Conservation (phyloP, 1,140 invertebrate species). For the Dendroctonus ponderosae region DNA sequence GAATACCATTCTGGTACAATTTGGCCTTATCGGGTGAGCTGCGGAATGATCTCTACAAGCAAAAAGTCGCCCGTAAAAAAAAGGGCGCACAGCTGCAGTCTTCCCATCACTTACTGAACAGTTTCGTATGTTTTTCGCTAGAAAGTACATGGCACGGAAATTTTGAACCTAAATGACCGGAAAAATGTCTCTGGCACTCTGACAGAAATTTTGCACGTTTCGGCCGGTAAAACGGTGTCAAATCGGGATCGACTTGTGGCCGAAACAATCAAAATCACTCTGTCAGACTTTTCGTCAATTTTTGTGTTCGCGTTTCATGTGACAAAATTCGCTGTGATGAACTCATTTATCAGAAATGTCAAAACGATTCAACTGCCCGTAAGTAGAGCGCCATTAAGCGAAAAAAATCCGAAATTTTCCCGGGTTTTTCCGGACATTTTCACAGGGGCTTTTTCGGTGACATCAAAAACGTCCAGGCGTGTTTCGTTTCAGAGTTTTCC, state of each 20-base stretch:
- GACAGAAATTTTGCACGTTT: conserved; percentile 14
- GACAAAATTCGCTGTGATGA: conserved; percentile 39
- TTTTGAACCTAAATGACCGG: conserved; percentile 18
- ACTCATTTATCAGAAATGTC: conserved; percentile 36
- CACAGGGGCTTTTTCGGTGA: no score
- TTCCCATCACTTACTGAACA: conserved; percentile 26
- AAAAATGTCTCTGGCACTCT: conserved; percentile 11
- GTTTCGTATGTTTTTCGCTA: conserved; percentile 25
- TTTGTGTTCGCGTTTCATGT: conserved; percentile 33
- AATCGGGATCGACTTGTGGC: conserved; percentile 14
- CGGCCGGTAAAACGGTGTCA: neutral
- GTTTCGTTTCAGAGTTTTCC: no score
- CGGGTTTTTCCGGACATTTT: no score
- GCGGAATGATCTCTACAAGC: conserved; percentile 7
- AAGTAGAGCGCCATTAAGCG: conserved; percentile 16
- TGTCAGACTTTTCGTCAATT: conserved; percentile 36
- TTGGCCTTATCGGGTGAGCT: neutral
- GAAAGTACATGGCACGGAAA: conserved; percentile 33
- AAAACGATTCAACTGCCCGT: conserved; percentile 30
- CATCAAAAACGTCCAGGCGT: no score
- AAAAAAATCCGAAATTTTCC: no score
- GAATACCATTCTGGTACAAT: conserved; percentile 11
- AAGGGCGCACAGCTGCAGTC: neutral
- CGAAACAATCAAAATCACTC: conserved; percentile 27
- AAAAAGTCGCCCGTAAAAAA: neutral